Evolutionary conservation across 92 coral and sea anemone species (phyloP), one percentile per base, ranked within the genome.

Genomic region (Siderastrea siderea): DNA sequence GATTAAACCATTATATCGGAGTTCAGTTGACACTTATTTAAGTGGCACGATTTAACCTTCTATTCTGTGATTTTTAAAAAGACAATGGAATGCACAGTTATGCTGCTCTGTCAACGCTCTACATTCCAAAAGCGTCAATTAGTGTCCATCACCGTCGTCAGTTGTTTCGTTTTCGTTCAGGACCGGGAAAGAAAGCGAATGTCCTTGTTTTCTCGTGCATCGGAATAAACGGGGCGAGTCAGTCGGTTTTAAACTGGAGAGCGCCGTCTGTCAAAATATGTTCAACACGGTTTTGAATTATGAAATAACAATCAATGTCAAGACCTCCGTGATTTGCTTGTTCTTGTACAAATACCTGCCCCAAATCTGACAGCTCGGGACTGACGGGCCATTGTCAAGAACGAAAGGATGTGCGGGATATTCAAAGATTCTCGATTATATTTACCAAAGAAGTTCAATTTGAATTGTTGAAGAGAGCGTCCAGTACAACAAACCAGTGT

Each of bases 241-340:
- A 38, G 38, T 26, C 38, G 38, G 38, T 61, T n/a, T 61, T 19
- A 10, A 61, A 61, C 47, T 48, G 43, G 14, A 19, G 15, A 47
- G 55, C 59, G 71, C 73, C 72, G 60, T 62, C 83, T 48, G 19
- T 79, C 83, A 64, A 64, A 79, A 26, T 43, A 76, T 43, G 53
- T 45, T 6, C 15, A 53, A 47, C 71, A n/a, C 5, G 70, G 71
- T 13, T 49, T 61, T 62, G 0, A 78, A 78, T 78, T 61, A 63
- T 78, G 71, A 78, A 78, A 78, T 62, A 79, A 62, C 83, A 79
- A 79, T 64, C 59, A 63, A 19, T 63, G 71, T 79, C 72, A 79
- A 79, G 83, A 79, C 83, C 83, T 79, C 83, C 58, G 83, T 17
- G 72, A 52, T 50, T 79, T 79, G 83, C 63, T 79, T 64, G 83